These are phyloP conservation scores for Zelleria hepariella DNA, from an alignment of 2,888 invertebrate genomes.

Conservation along the genomic window DNA sequence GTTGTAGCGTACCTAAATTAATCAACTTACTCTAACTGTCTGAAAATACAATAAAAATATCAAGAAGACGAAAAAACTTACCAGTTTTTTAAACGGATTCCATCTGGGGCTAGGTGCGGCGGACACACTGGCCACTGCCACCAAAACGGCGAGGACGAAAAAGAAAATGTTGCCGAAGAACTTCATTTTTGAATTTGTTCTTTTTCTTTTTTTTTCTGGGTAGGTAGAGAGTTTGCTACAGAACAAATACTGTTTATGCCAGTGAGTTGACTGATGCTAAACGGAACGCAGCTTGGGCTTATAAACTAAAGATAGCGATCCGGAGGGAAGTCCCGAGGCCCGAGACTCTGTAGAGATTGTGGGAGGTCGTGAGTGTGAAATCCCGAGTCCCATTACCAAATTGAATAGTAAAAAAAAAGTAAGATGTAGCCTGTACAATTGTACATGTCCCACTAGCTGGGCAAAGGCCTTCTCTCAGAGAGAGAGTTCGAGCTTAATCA, in stretches of 20 bases:
- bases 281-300: background rate
- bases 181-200: slow-evolving; percentile 10
- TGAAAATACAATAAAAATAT: background rate
- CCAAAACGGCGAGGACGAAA: slow-evolving; percentile 7
- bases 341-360: background rate
- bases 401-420: too few species aligned
- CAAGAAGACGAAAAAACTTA: slow-evolving; percentile 6
- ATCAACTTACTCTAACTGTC: too few species aligned
- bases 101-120: slow-evolving; percentile 9
- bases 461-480: too few species aligned
- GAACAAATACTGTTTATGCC: background rate
- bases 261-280: background rate
- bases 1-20: too few species aligned
- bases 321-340: background rate
- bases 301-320: background rate
- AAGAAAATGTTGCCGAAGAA: slow-evolving; percentile 10
- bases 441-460: too few species aligned
- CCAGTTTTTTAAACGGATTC: slow-evolving; percentile 13
- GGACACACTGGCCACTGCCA: slow-evolving; percentile 5
- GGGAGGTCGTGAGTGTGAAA: background rate
- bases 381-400: background rate
- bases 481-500: too few species aligned
- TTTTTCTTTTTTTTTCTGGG: background rate
- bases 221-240: background rate
- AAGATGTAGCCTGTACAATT: too few species aligned